Evolutionary conservation across 2,888 invertebrate species (phyloP).

Genomic region (Apocheima hispidaria): DNA sequence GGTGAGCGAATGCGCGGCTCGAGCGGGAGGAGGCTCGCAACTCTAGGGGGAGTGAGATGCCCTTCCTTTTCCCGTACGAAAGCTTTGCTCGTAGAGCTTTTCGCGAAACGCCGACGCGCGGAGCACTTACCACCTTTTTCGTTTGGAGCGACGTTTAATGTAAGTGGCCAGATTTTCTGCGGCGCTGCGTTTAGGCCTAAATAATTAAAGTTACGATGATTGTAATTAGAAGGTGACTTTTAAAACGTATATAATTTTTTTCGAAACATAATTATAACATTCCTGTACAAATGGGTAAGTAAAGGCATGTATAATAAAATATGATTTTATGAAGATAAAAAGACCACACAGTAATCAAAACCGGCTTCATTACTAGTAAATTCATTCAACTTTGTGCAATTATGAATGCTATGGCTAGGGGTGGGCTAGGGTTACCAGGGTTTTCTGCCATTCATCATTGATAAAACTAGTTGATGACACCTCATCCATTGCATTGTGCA

Average conservation of each 20-base stretch:
- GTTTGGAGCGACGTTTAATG: constrained; percentile 68
- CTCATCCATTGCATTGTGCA: constrained; percentile 58
- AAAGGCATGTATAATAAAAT: neutral
- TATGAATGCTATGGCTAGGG: constrained; percentile 42
- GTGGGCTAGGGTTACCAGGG: constrained; percentile 36
- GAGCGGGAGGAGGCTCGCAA: constrained; percentile 57
- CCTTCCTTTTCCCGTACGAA: constrained; percentile 77
- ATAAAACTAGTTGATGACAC: constrained; percentile 73
- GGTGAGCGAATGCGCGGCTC: constrained; percentile 74
- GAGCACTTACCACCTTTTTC: constrained; percentile 62
- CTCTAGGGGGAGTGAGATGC: constrained; percentile 72
- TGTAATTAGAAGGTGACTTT: constrained; percentile 21
- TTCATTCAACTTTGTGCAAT: constrained; percentile 34
- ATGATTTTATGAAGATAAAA: neutral
- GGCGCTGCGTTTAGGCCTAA: constrained; percentile 82
- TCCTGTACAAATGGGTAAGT: no score
- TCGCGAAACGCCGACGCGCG: constrained; percentile 57
- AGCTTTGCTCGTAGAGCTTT: constrained; percentile 76
- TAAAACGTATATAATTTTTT: neutral
- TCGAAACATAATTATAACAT: neutral
- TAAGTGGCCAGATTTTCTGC: constrained; percentile 84
- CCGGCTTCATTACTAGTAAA: constrained; percentile 3
- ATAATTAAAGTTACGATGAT: constrained; percentile 66
- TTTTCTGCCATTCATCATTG: constrained; percentile 65
- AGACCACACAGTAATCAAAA: neutral